Conservation (phyloP, 2,888 invertebrate genomes). For the Chymomyza fuscimana region DNA sequence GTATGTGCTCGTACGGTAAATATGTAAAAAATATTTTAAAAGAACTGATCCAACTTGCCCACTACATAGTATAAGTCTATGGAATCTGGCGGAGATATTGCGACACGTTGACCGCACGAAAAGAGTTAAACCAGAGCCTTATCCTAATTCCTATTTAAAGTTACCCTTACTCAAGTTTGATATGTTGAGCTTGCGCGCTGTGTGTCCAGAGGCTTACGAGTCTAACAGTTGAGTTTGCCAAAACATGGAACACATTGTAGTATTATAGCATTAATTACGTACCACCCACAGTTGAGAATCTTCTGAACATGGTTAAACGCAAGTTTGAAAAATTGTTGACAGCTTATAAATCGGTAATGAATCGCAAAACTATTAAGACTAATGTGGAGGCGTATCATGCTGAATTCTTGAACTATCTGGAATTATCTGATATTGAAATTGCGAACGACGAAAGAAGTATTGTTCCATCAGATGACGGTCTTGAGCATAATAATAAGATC, state of each 20-base stretch:
- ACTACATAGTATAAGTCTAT: conserved; percentile 60
- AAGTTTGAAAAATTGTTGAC: conserved; percentile 50
- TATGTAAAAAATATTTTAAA: neutral
- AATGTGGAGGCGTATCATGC: conserved; percentile 52
- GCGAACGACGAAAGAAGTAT: no score
- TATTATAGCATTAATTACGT: neutral
- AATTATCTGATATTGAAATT: neutral
- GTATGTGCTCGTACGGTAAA: conserved; percentile 72
- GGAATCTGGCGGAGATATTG: conserved; percentile 75
- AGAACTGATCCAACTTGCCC: conserved; percentile 18
- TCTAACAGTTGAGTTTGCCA: conserved; percentile 53
- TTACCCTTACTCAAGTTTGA: conserved; percentile 71
- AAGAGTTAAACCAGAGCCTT: conserved; percentile 44
- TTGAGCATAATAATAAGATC: conserved; percentile 40
- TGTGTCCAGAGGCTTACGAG: conserved; percentile 62
- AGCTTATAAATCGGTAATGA: conserved; percentile 30
- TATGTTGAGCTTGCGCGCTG: conserved; percentile 53
- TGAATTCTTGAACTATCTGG: conserved; percentile 33
- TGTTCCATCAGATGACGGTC: no score
- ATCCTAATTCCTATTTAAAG: conserved; percentile 70
- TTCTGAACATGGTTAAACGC: conserved; percentile 50
- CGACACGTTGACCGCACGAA: conserved; percentile 70
- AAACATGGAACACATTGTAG: neutral
- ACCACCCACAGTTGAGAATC: conserved; percentile 42
- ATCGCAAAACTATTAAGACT: neutral